phyloP scores from a whole-genome alignment of 30 jellyfish, hydroid and myxozoan genomes.

The Aurelia sp. region DNA sequence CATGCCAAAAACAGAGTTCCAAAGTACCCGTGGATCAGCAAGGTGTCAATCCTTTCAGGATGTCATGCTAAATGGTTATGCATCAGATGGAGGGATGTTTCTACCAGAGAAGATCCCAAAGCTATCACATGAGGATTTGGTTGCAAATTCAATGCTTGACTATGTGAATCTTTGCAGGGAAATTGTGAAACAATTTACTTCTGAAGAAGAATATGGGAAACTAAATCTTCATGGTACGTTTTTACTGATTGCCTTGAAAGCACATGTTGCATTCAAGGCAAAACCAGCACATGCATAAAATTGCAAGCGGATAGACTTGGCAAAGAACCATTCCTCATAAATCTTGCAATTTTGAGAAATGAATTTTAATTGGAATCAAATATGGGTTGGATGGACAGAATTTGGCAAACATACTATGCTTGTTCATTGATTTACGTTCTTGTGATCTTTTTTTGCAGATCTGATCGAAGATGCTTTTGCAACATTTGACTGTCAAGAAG shows the following conservation, averaged over 20 bases:
- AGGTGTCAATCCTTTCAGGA: slow-evolving; percentile 61
- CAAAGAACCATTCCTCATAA: too few relatives aligned
- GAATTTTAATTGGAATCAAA: too few relatives aligned
- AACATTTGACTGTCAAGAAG: slow-evolving; percentile 61
- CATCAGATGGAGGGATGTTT: slow-evolving; percentile 81
- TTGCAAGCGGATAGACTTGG: too few relatives aligned
- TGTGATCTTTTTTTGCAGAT: neutral
- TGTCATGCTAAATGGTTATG: slow-evolving; percentile 68
- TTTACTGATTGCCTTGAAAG: too few relatives aligned
- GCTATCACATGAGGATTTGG: slow-evolving; percentile 42
- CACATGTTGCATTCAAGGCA: too few relatives aligned
- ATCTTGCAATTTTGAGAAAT: too few relatives aligned
- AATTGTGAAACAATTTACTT: slow-evolving; percentile 51
- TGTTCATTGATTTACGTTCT: too few relatives aligned
- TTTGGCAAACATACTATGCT: too few relatives aligned
- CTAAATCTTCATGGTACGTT: slow-evolving; percentile 29
- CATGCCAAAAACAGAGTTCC: slow-evolving; percentile 44
- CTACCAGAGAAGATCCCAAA: slow-evolving; percentile 81
- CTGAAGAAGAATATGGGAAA: slow-evolving; percentile 22
- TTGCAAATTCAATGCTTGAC: slow-evolving; percentile 20
- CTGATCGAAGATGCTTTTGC: slow-evolving; percentile 53
- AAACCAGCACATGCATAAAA: too few relatives aligned
- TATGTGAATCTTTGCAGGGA: slow-evolving; percentile 64
- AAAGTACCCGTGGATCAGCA: slow-evolving; percentile 68
- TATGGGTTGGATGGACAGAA: too few relatives aligned